Evolutionary conservation across 2,888 invertebrate species (phyloP).

Genomic region (Ceraclea dissimilis): DNA sequence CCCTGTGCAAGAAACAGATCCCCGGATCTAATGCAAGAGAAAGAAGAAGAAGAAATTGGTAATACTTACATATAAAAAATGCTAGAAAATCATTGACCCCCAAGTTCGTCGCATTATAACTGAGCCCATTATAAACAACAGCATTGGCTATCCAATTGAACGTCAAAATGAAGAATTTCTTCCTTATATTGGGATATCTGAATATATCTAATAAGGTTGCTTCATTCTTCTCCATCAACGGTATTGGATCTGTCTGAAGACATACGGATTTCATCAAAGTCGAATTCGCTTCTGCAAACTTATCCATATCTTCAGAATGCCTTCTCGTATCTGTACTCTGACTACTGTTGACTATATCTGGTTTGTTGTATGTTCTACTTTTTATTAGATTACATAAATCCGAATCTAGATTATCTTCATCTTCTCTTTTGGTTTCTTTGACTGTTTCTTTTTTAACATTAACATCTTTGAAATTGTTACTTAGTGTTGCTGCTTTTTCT

Average conservation of each 20-base stretch:
- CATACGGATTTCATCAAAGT: conserved; percentile 5
- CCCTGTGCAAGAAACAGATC: too few relatives aligned
- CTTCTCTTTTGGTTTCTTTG: not conserved
- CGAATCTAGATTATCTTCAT: not conserved
- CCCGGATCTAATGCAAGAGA: too few relatives aligned
- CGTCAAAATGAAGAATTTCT: conserved; percentile 56
- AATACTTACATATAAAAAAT: conserved; percentile 56
- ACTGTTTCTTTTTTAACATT: not conserved
- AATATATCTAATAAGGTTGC: conserved; percentile 57
- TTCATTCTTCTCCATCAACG: conserved; percentile 28
- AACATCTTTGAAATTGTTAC: not conserved
- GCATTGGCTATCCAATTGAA: conserved; percentile 61
- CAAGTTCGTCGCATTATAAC: conserved; percentile 59
- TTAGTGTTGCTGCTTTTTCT: not conserved
- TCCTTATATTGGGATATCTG: conserved; percentile 57
- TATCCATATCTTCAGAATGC: not conserved
- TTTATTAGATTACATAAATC: not conserved
- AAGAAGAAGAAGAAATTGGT: too few relatives aligned
- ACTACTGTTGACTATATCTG: not conserved
- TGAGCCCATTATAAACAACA: conserved; percentile 61
- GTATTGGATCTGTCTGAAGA: conserved; percentile 6
- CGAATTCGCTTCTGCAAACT: not conserved
- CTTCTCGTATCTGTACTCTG: not conserved
- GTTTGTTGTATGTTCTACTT: not conserved
- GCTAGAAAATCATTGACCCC: conserved; percentile 62